These are phyloP conservation scores for Acrocephalus scirpaceus DNA, from an alignment of 2,797 vertebrate species.

Conservation along the genomic window DNA sequence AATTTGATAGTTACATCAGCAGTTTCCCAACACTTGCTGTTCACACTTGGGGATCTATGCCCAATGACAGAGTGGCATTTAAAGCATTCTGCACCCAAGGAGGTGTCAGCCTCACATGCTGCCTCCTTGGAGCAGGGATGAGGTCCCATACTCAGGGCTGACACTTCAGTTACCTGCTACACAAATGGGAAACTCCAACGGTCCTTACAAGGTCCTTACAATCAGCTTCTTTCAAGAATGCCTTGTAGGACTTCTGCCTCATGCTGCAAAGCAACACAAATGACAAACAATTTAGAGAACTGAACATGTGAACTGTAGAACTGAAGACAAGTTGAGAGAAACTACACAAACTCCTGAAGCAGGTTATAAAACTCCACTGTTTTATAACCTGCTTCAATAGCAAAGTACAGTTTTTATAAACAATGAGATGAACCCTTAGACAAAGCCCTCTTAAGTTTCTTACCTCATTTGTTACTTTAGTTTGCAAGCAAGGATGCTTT, in stretches of 20 bases:
- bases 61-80: not conserved
- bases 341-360: not conserved
- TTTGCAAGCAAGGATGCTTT: not conserved
- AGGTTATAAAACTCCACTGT: not conserved
- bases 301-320: not conserved
- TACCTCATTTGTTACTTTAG: not conserved
- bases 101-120: not conserved
- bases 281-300: not conserved
- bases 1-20: not conserved
- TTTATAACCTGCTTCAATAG: not conserved
- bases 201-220: not conserved
- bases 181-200: fast-evolving
- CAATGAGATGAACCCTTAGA: not conserved
- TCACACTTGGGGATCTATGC: not conserved
- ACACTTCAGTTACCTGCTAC: not conserved
- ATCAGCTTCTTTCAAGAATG: not conserved
- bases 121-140: not conserved
- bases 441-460: not conserved
- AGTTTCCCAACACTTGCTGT: not conserved
- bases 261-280: not conserved
- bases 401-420: not conserved
- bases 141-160: not conserved
- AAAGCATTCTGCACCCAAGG: not conserved
- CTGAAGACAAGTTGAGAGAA: not conserved
- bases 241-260: not conserved